Conservation (phyloP, 2,113 vertebrate genomes). For the Suricata suricatta region DNA sequence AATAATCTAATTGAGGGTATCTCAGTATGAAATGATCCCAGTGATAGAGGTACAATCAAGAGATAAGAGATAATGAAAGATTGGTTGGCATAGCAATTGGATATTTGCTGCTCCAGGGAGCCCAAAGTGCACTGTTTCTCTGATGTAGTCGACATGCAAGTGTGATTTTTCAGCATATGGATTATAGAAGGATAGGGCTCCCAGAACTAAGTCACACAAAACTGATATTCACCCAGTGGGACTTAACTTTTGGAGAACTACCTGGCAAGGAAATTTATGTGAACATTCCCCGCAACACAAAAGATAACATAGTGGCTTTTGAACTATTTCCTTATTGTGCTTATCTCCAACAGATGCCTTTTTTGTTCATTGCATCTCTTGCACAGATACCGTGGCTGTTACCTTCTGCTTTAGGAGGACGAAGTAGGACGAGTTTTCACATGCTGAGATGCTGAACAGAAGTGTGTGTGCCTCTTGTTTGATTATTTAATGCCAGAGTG, state of each 20-base stretch:
- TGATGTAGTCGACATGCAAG: constrained; percentile 38
- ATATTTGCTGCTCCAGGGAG: constrained; percentile 1
- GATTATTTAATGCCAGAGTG: not conserved
- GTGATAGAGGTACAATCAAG: not conserved
- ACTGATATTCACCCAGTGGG: not conserved
- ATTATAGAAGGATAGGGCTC: constrained; percentile 50
- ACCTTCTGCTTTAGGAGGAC: constrained; percentile 73
- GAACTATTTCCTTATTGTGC: constrained; percentile 59
- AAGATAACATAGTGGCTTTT: not conserved
- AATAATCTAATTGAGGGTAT: not conserved
- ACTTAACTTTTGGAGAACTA: constrained; percentile 45
- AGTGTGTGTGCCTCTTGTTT: constrained; percentile 13
- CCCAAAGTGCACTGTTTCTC: constrained; percentile 12
- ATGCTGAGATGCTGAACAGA: not conserved
- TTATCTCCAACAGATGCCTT: constrained; percentile 66
- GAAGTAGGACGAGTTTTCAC: constrained; percentile 46
- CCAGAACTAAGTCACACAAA: constrained; percentile 54
- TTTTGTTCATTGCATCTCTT: constrained; percentile 77
- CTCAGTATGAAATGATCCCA: not conserved
- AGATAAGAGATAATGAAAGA: not conserved
- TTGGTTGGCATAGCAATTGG: not conserved
- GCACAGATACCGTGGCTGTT: constrained; percentile 65
- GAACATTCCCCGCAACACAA: not conserved
- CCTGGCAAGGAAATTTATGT: constrained; percentile 37
- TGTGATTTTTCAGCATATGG: constrained; percentile 67